Evolutionary conservation across 2,888 invertebrate genomes (phyloP).

Genomic region (Cordilura impudica): DNA sequence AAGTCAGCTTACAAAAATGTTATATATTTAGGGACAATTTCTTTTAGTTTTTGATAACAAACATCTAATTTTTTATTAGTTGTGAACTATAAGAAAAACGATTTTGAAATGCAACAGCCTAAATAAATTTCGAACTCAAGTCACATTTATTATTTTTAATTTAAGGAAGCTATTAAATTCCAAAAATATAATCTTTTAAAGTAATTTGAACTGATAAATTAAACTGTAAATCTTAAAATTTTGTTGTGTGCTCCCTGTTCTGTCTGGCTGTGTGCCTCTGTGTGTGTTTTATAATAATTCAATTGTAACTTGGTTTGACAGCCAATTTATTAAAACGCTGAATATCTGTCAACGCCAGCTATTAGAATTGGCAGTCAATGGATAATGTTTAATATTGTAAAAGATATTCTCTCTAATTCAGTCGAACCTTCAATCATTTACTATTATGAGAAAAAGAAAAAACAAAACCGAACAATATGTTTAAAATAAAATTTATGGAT

Average conservation of each 20-base stretch:
- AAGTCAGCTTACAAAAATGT: too few species aligned
- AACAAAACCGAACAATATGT: neutral
- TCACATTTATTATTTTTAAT: too few species aligned
- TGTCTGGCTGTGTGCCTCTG: neutral
- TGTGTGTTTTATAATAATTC: conserved; percentile 52
- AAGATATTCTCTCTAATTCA: neutral
- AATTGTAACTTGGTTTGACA: conserved; percentile 59
- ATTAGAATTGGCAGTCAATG: conserved; percentile 6
- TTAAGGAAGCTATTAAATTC: too few species aligned
- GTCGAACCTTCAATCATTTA: neutral
- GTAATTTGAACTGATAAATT: too few species aligned
- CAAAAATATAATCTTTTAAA: too few species aligned
- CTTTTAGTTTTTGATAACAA: too few species aligned
- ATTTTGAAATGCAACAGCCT: too few species aligned
- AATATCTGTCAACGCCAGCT: conserved; percentile 41
- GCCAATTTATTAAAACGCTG: conserved; percentile 54
- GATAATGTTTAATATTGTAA: conserved; percentile 15
- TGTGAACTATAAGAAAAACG: too few species aligned
- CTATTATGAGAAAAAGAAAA: neutral
- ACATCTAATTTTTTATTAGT: too few species aligned
- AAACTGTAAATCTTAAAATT: too few species aligned
- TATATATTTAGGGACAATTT: too few species aligned
- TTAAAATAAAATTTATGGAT: neutral
- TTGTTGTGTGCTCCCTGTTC: neutral
- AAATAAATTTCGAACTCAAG: too few species aligned